Conservation (phyloP, 2,888 invertebrate species). For the Lypha dubia region DNA sequence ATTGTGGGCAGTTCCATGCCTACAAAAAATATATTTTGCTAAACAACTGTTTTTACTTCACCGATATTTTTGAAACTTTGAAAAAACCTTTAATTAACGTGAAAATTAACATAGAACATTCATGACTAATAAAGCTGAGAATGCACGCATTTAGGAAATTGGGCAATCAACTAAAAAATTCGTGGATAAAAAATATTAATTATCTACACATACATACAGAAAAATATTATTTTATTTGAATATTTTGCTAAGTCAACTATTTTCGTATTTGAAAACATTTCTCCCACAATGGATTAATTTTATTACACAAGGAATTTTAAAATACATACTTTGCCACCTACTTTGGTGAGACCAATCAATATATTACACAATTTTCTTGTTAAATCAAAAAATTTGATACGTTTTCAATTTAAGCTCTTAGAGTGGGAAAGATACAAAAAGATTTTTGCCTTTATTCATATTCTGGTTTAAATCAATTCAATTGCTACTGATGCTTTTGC, state of each 20-base stretch:
- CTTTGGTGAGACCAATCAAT: constrained; percentile 13
- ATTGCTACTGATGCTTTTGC: constrained; percentile 23
- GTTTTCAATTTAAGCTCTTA: constrained; percentile 60
- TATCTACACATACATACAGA: too few species aligned
- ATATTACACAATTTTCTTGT: constrained; percentile 34
- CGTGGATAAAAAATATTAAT: too few species aligned
- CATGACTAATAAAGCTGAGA: too few species aligned
- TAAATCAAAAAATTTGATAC: constrained; percentile 41
- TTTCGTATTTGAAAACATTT: background rate
- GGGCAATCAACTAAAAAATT: too few species aligned
- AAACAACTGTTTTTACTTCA: too few species aligned
- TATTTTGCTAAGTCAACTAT: background rate
- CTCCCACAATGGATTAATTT: constrained; percentile 14
- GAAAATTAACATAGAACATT: too few species aligned
- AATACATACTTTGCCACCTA: constrained; percentile 23
- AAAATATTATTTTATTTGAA: too few species aligned
- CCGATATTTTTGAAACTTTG: too few species aligned
- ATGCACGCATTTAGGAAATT: too few species aligned
- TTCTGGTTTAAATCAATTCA: constrained; percentile 24
- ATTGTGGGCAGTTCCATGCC: too few species aligned
- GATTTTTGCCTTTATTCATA: background rate
- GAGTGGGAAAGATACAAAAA: constrained; percentile 25
- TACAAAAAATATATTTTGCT: too few species aligned
- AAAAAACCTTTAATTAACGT: too few species aligned
- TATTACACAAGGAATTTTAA: background rate